Base-by-base conservation (phyloP, 53 echinoderm and acorn worm species). In the Paelopatides confundens region DNA sequence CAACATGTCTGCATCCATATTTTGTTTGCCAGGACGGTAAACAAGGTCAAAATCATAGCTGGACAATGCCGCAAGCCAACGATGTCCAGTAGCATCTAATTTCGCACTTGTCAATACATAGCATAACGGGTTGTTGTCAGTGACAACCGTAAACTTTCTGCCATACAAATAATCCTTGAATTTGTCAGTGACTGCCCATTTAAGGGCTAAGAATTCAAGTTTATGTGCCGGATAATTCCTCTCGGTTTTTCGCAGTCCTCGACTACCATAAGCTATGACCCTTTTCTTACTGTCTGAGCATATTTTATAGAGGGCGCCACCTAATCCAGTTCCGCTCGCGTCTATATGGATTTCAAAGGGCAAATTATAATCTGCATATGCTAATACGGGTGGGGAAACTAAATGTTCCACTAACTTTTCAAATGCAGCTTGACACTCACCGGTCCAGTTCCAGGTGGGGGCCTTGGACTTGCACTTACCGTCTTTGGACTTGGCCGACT, bases 1-100 rank as follows among this genome's bases (percentile, higher is more conserved):
- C 13, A 91, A 82, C 0, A 48, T 46, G 23, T 91, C 91, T 10
- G 91, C 91, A 87, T 91, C 87, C 7, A 33, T 78, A 46, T 65
- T 50, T 24, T 62, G 66, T 48, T 91, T 91, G 7, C 86, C 91
- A 0, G 87, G 87, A 27, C 91, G 48, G 35, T 87, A 87, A n/a
- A 46, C 4, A 1, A 91, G 35, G 13, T 53, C 47, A 29, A 68
- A 65, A 53, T 67, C 58, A 62, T 81, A 64, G 21, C 35, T 51
- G 17, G 82, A 63, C 26, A 86, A 38, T 0, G 62, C 64, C 11
- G 91, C 91, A 11, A 91, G 35, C 87, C 91, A 91, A 5, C 87
- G 50, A 34, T 87, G 87, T n/a, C n/a, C n/a, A n/a, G n/a, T n/a
- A n/a, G n/a, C n/a, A 68, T 2, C 48, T 48, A 48, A 48, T 48